Evolutionary conservation across 92 coral and sea anemone species (phyloP), one percentile per base, ranked within the genome.

Genomic region (Paragorgia papillata): DNA sequence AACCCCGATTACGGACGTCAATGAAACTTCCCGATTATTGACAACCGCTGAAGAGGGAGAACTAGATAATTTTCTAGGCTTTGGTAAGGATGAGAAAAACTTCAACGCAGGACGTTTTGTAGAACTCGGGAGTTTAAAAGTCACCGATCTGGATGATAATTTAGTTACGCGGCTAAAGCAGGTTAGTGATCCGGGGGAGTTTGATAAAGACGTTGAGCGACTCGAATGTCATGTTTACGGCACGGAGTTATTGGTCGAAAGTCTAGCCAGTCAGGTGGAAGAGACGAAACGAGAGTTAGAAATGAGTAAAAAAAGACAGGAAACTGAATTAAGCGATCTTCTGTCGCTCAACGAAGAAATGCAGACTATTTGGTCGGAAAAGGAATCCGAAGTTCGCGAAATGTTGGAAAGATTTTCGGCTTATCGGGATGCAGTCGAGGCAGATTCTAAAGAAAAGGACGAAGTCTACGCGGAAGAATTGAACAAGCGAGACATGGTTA

Each of bases 261-360:
- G 27, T 33, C 73, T 66, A 30, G 60, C 85, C 83, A 27, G 82
- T 83, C 59, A 75, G 66, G 84, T 85, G 13, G 50, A 78, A 44
- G 91, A 88, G 39, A 84, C 82, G 2, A 64, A 63, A 50, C 79
- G 55, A 53, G 97, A 93, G 35, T 46, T 88, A 66, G 88, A 68
- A 27, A 33, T 85, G 76, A 89, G 89, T 84, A 82, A 86, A 78
- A 62, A 80, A 65, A 93, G 82, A 80, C 86, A 88, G 81, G 85
- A 82, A 22, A 80, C 73, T 69, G 97, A 69, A 37, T 20, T 69
- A 0, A 69, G 56, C 19, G 76, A 69, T 49, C 39, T 69, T 17
- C 10, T 69, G 8, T 51, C 59, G 14, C 28, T 69, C 43, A 69
- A 69, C 27, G 76, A 69, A 69, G 76, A 69, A 13, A 69, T 69